Evolutionary conservation across 2,888 invertebrate species (phyloP).

Genomic region (Nephrotoma appendiculata): DNA sequence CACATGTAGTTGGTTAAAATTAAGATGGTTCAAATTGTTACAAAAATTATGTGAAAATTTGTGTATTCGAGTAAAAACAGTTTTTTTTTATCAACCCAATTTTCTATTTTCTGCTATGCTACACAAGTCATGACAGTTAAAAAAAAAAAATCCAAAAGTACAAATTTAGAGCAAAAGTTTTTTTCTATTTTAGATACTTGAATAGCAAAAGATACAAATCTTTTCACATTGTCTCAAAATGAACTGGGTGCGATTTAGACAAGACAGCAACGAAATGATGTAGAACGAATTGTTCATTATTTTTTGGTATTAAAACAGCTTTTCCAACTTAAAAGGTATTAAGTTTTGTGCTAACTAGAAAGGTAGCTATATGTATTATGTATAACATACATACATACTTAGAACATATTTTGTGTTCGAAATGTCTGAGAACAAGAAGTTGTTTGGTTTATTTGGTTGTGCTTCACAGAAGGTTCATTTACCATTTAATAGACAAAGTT

Average conservation of each 20-base stretch:
- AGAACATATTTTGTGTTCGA: neutral
- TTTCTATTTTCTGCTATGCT: too few species aligned
- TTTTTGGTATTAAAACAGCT: neutral
- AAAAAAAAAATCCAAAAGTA: too few species aligned
- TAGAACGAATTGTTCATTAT: neutral
- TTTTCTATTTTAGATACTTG: neutral
- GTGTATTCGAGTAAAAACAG: too few species aligned
- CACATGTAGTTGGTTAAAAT: too few species aligned
- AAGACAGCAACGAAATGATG: neutral
- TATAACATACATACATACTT: neutral
- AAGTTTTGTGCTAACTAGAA: neutral
- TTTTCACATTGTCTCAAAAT: neutral
- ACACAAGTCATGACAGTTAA: too few species aligned
- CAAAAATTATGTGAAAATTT: too few species aligned
- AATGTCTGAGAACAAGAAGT: neutral
- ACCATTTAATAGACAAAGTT: neutral
- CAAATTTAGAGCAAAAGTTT: neutral
- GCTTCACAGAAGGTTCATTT: neutral
- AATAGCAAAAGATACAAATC: neutral
- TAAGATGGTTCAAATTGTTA: too few species aligned
- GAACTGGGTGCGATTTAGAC: neutral
- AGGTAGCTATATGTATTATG: neutral
- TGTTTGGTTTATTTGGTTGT: neutral
- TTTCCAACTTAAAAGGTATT: neutral
- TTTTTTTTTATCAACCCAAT: too few species aligned